Percentiles rank a stretch among this genome's conserved stretches.
These are phyloP conservation scores for Chiloscyllium plagiosum DNA, from an alignment of 2,113 vertebrate species.

Conservation along the genomic window DNA sequence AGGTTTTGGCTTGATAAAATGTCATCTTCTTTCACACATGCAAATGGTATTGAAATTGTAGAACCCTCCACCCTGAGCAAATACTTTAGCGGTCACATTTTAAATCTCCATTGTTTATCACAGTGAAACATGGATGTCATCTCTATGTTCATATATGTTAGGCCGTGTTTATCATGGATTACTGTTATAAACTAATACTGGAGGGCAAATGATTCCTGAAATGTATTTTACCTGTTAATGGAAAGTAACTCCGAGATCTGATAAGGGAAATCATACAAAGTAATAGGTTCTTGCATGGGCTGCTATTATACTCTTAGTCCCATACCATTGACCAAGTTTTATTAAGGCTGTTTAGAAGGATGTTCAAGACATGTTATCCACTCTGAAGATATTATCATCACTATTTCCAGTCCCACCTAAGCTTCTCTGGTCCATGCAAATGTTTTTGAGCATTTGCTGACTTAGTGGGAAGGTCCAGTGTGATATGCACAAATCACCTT, in stretches of 20 bases:
- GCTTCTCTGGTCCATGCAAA: not conserved
- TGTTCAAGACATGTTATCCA: not conserved
- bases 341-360: not conserved
- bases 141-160: not conserved
- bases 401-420: not conserved
- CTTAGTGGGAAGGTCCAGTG: not conserved
- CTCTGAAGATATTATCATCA: not conserved
- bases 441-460: not conserved
- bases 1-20: not conserved
- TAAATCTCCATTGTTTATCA: not conserved
- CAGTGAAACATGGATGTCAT: constrained; percentile 6
- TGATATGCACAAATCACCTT: not conserved
- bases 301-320: not conserved
- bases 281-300: not conserved
- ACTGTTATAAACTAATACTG: not conserved
- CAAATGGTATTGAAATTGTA: not conserved
- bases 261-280: not conserved
- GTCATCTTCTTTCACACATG: not conserved
- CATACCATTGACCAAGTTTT: not conserved
- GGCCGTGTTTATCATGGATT: constrained; percentile 1
- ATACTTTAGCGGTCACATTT: not conserved
- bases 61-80: not conserved
- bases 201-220: not conserved
- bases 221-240: not conserved
- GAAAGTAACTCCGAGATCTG: not conserved